Evolutionary conservation across 2,113 vertebrate genomes (phyloP).

Genomic region (Sander vitreus): DNA sequence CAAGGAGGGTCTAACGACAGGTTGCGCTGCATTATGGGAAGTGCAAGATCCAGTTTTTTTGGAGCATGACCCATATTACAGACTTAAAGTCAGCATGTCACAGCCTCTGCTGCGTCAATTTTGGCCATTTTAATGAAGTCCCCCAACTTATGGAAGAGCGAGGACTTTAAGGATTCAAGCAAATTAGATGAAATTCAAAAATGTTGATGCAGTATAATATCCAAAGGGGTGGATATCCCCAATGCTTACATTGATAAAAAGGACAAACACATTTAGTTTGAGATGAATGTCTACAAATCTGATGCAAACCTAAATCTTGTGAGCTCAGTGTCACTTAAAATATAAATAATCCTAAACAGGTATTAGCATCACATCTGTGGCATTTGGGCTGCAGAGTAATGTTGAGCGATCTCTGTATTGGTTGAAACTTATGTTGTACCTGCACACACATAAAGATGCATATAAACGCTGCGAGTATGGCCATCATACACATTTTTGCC

Average conservation of each 20-base stretch:
- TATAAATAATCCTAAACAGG: not conserved
- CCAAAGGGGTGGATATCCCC: not conserved
- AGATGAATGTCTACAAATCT: constrained; percentile 24
- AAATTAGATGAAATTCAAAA: not conserved
- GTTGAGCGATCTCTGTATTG: not conserved
- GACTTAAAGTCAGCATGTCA: not conserved
- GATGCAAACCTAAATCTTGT: constrained; percentile 19
- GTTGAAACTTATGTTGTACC: not conserved
- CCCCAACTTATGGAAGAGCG: not conserved
- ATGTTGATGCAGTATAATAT: not conserved
- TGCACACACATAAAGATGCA: constrained; percentile 1
- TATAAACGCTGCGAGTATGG: not conserved
- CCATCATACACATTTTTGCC: not conserved
- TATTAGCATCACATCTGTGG: not conserved
- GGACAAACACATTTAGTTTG: not conserved
- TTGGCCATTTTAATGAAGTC: not conserved
- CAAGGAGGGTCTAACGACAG: not conserved
- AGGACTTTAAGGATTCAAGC: not conserved
- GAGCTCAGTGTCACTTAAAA: constrained; percentile 18
- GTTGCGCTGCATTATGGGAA: not conserved
- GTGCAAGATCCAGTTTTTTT: not conserved
- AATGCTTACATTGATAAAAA: constrained; percentile 23
- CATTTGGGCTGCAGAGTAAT: not conserved
- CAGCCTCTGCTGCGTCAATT: not conserved
- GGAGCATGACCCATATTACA: not conserved